Base-by-base conservation (phyloP, 2,113 vertebrate species). In the Crotalus helleri region DNA sequence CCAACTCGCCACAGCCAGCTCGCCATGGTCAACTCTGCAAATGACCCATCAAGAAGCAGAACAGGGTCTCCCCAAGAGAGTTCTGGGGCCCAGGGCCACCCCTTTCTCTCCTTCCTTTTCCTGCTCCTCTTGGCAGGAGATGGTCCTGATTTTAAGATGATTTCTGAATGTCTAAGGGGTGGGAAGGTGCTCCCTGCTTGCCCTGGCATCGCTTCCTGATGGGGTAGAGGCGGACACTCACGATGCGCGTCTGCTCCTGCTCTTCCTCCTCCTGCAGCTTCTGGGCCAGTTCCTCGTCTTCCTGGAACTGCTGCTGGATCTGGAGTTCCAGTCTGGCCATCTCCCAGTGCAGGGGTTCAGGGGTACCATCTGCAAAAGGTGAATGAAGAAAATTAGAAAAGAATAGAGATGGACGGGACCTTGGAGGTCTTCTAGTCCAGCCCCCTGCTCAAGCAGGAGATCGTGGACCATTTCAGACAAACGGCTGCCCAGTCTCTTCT, bases 221-320 rank as follows among this genome's bases (percentile, higher is more conserved):
- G 10, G 26, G 12, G 64, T 0, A 7, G 26, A 1, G 46, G 9
- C 11, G 44, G 44, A 5, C 33, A 74, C 90, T 61, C 88, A 88
- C 88, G 1, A 90, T 7, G 2, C 46, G 85, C n/a, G 61, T 94
- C 51, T 96, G 97, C 69, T 97, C 96, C 64, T 98, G 97, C 49
- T 97, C 95, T 91, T 97, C 96, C 59, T 98, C 97, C 55, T 97
- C 95, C 89, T 98, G 98, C 59, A 98, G 94, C 88, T 93, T 95
- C 6, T 94, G 94, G 53, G 98, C 97, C 51, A 98, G 86, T 46
- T 98, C 97, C 89, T 98, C 97, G 90, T 98, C 98, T 92, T 92
- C 69, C 11, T 97, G 94, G n/a, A 98, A 97, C 93, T 98, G 97
- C 69, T 96, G 94, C 92, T 97, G 95, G 39, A 95, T 95, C 8